phyloP scores from a whole-genome alignment of 1,140 invertebrate genomes.

The Drosophila elegans region DNA sequence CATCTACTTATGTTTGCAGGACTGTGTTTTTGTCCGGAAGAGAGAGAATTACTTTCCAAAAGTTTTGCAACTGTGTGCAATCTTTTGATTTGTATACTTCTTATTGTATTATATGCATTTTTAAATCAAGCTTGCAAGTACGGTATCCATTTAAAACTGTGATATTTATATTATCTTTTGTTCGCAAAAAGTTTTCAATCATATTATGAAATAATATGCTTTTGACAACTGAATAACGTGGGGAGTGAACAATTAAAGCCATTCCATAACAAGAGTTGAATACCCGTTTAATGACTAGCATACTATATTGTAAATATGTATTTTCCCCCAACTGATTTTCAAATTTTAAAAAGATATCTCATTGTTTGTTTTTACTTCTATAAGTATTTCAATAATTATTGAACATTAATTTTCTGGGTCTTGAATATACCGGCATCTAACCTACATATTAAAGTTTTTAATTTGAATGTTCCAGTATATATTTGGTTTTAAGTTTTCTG shows the following conservation, averaged over 20 bases:
- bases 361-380: conserved; percentile 19
- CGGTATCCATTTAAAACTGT: conserved; percentile 9
- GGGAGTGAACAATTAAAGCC: conserved; percentile 9
- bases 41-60: conserved; percentile 25
- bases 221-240: conserved; percentile 3
- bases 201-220: conserved; percentile 13
- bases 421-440: conserved; percentile 8
- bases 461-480: conserved; percentile 18
- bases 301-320: conserved; percentile 6
- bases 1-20: conserved; percentile 8
- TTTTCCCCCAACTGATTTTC: conserved; percentile 5
- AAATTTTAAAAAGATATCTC: conserved; percentile 5
- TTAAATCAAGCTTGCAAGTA: conserved; percentile 3
- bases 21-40: conserved; percentile 15
- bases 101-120: neutral
- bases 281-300: conserved; percentile 22
- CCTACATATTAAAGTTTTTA: conserved; percentile 5
- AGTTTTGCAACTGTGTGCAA: conserved; percentile 33
- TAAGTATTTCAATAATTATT: conserved; percentile 27
- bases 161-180: conserved; percentile 1
- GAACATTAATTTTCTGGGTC: conserved; percentile 26
- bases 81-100: conserved; percentile 14
- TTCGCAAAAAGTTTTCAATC: conserved; percentile 2
- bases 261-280: conserved; percentile 24
- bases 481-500: conserved; percentile 4